Percentiles rank a stretch among this genome's conserved stretches.
These are phyloP conservation scores for Probaryconus sp. DNA, from an alignment of 1,140 invertebrate genomes.

Conservation along the genomic window DNA sequence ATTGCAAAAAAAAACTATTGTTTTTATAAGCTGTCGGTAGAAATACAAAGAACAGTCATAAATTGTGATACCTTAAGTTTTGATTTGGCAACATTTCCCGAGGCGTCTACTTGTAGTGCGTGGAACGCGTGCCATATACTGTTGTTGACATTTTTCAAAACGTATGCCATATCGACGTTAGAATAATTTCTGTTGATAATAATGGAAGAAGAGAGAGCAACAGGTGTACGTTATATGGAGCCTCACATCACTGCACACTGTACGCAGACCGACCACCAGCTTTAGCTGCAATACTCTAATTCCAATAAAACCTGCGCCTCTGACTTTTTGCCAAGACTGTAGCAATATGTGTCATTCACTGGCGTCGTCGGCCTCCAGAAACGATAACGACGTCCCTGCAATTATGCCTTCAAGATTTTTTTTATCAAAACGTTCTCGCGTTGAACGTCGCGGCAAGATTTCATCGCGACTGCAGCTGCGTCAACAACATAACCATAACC, in stretches of 20 bases:
- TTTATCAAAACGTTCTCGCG: too few relatives aligned
- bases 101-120: slow-evolving; percentile 81
- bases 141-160: slow-evolving; percentile 85
- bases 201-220: too few relatives aligned
- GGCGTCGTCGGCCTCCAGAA: slow-evolving; percentile 16
- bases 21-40: too few relatives aligned
- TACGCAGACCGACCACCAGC: not conserved
- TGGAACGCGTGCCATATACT: slow-evolving; percentile 88
- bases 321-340: slow-evolving; percentile 45
- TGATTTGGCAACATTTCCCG: slow-evolving; percentile 83
- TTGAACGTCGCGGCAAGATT: too few relatives aligned
- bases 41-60: too few relatives aligned
- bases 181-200: too few relatives aligned
- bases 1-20: too few relatives aligned
- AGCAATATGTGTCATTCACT: slow-evolving; percentile 35
- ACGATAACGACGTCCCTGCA: slow-evolving; percentile 3
- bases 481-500: too few relatives aligned
- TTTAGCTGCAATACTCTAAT: too few relatives aligned
- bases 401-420: too few relatives aligned
- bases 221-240: slow-evolving; percentile 53
- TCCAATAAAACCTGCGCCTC: slow-evolving; percentile 1
- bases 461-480: too few relatives aligned
- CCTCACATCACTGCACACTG: slow-evolving; percentile 31
- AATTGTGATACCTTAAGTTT: slow-evolving; percentile 83
- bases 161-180: slow-evolving; percentile 80